Evolutionary conservation across 2,888 invertebrate genomes (phyloP).

Genomic region (Nezara viridula): DNA sequence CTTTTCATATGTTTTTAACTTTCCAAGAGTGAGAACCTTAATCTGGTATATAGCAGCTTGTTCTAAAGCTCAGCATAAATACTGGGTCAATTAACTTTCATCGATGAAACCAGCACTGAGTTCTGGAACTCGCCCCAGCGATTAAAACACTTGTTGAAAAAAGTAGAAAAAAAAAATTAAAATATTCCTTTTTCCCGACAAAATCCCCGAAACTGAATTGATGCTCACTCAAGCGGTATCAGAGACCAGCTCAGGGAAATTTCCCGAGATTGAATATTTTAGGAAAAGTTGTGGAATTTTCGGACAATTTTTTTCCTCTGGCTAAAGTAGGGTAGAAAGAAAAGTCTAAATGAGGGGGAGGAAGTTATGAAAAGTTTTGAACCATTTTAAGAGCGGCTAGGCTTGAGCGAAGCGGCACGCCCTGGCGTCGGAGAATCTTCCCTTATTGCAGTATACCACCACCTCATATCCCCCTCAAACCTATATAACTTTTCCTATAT

Average conservation of each 20-base stretch:
- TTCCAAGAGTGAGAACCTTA: too few relatives aligned
- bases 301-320: neutral
- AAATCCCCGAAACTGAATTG: neutral
- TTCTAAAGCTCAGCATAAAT: too few relatives aligned
- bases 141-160: too few relatives aligned
- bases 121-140: too few relatives aligned
- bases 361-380: constrained; percentile 27
- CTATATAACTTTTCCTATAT: constrained; percentile 46
- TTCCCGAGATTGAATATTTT: constrained; percentile 21
- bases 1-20: too few relatives aligned
- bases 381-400: constrained; percentile 1
- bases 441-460: neutral
- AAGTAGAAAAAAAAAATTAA: neutral
- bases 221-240: neutral
- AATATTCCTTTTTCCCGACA: neutral
- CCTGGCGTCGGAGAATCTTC: neutral
- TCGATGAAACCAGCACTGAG: too few relatives aligned
- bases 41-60: too few relatives aligned
- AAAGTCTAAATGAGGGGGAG: constrained; percentile 35
- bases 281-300: constrained; percentile 45
- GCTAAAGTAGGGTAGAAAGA: constrained; percentile 38
- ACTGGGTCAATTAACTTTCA: too few relatives aligned
- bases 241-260: neutral
- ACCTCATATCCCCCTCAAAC: neutral
- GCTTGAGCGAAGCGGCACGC: neutral